Evolutionary conservation across 2,888 invertebrate genomes (phyloP).

Genomic region (Scaptomyza reducta): DNA sequence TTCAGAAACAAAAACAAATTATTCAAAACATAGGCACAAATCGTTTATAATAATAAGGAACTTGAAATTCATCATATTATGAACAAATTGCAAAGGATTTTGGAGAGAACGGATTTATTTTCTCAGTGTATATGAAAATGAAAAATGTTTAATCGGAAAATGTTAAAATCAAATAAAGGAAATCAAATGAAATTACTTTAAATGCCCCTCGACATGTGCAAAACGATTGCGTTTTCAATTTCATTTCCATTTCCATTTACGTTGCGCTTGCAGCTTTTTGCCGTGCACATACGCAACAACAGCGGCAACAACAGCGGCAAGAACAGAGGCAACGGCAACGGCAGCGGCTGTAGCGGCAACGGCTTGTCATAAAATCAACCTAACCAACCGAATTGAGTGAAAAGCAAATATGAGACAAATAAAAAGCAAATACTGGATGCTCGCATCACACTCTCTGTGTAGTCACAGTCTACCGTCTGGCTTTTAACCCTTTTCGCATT

Average conservation of each 20-base stretch:
- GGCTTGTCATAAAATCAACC: slow-evolving; percentile 73
- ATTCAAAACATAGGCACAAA: too few species aligned
- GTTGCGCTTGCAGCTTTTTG: background rate
- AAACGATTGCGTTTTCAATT: slow-evolving; percentile 74
- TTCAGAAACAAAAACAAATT: too few species aligned
- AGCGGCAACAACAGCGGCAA: background rate
- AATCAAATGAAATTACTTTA: slow-evolving; percentile 46
- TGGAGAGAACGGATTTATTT: too few species aligned
- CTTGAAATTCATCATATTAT: too few species aligned
- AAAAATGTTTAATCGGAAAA: slow-evolving; percentile 4
- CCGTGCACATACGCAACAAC: background rate
- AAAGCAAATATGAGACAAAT: slow-evolving; percentile 81
- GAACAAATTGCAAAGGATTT: too few species aligned
- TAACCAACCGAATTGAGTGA: slow-evolving; percentile 82
- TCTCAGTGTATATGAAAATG: background rate
- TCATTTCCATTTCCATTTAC: slow-evolving; percentile 51
- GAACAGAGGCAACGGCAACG: too few species aligned
- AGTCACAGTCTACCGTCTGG: slow-evolving; percentile 21
- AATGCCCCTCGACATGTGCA: slow-evolving; percentile 54
- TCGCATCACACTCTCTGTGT: slow-evolving; percentile 1
- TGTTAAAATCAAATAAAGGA: slow-evolving; percentile 35
- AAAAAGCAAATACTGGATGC: slow-evolving; percentile 67
- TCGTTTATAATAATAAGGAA: too few species aligned
- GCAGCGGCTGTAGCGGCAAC: slow-evolving; percentile 11
- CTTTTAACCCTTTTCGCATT: slow-evolving; percentile 32